Evolutionary conservation across 2,797 vertebrate species (phyloP).

Genomic region (Hydrolagus colliei): DNA sequence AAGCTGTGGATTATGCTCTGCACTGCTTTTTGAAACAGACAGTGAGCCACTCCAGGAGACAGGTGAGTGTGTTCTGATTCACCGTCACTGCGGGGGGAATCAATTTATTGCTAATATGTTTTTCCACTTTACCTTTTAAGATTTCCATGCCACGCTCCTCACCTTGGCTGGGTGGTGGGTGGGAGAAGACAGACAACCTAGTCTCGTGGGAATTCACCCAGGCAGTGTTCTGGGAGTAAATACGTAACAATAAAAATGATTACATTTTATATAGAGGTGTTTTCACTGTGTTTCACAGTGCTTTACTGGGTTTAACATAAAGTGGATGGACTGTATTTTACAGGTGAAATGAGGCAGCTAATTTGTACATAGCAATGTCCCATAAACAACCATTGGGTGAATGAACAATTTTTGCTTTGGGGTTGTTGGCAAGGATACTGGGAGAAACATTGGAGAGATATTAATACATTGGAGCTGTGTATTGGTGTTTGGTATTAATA

Average conservation of each 20-base stretch:
- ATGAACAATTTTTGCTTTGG: too few relatives aligned
- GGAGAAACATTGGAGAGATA: not conserved
- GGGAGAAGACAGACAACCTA: not conserved
- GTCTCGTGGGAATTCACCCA: too few relatives aligned
- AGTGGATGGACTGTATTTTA: too few relatives aligned
- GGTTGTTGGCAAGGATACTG: too few relatives aligned
- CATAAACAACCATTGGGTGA: too few relatives aligned
- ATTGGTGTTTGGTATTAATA: not conserved
- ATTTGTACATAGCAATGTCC: too few relatives aligned
- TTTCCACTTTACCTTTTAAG: not conserved
- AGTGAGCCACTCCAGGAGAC: constrained; percentile 47
- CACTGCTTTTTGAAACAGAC: constrained; percentile 54
- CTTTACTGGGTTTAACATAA: too few relatives aligned
- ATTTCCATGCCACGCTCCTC: not conserved
- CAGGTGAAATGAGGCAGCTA: too few relatives aligned
- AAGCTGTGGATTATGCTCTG: constrained; percentile 60
- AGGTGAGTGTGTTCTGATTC: constrained; percentile 47
- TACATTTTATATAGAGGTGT: too few relatives aligned
- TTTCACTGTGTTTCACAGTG: too few relatives aligned
- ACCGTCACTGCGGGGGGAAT: not conserved
- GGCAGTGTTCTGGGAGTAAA: not conserved
- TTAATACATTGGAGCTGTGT: not conserved
- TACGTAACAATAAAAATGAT: not conserved
- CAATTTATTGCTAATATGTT: not conserved
- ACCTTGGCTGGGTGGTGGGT: not conserved